These are phyloP conservation scores for Diarsia mendica DNA, from an alignment of 2,888 invertebrate species.

Conservation along the genomic window DNA sequence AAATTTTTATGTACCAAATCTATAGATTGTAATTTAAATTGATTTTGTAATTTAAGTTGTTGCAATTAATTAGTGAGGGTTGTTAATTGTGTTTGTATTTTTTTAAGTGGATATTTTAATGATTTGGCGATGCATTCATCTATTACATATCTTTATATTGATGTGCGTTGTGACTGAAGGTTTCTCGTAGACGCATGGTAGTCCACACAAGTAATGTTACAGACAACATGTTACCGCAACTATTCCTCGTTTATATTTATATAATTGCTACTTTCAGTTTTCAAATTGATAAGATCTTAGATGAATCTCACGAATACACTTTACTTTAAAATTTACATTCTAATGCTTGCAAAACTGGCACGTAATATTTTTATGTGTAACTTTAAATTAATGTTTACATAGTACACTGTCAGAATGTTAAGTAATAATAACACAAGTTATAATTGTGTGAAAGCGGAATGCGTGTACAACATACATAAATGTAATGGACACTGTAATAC, in stretches of 20 bases:
- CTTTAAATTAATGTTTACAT: constrained; percentile 74
- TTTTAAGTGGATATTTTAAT: constrained; percentile 77
- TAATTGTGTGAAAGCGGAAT: constrained; percentile 63
- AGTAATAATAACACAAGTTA: constrained; percentile 71
- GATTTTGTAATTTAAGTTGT: constrained; percentile 85
- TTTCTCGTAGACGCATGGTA: constrained; percentile 70
- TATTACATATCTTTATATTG: constrained; percentile 83
- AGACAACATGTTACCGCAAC: constrained; percentile 76
- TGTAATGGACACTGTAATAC: constrained; percentile 75
- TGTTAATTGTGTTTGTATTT: constrained; percentile 89
- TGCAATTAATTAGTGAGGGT: constrained; percentile 85
- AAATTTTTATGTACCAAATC: constrained; percentile 90
- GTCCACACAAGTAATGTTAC: constrained; percentile 60
- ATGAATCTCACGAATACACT: constrained; percentile 76
- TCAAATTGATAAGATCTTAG: constrained; percentile 74
- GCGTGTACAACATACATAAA: constrained; percentile 73
- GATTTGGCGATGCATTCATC: constrained; percentile 61
- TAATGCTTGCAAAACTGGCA: constrained; percentile 80
- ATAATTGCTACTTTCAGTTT: constrained; percentile 75
- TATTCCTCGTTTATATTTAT: constrained; percentile 67
- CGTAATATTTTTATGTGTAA: constrained; percentile 75
- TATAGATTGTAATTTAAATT: constrained; percentile 87
- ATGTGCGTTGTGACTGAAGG: constrained; percentile 75
- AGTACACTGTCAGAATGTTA: constrained; percentile 74
- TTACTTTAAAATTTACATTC: constrained; percentile 78